A percentile compares a stretch with the other conserved stretches of the same genome.
phyloP scores from a whole-genome alignment of 2,797 vertebrate species.

The Cheirogaleus major region DNA sequence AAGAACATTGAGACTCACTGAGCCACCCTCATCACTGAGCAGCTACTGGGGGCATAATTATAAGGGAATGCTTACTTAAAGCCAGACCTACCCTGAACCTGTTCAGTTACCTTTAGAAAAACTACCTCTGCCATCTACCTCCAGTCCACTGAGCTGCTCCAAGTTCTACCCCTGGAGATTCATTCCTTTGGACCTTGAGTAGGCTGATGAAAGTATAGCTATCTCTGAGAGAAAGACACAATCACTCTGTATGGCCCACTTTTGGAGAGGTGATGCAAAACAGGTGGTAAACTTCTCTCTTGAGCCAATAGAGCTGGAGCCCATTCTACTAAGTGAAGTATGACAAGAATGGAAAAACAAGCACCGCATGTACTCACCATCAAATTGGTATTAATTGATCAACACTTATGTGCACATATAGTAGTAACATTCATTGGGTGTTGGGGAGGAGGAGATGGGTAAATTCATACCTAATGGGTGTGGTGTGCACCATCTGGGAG shows the following conservation, averaged over 20 bases:
- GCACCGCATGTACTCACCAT: too few relatives aligned
- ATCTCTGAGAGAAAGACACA: neutral
- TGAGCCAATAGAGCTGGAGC: too few relatives aligned
- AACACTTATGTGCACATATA: too few relatives aligned
- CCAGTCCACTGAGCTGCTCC: neutral
- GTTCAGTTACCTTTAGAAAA: constrained; percentile 1
- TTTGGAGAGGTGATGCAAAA: constrained; percentile 22
- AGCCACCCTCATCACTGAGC: neutral
- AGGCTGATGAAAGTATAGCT: constrained; percentile 30
- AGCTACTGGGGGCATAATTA: neutral
- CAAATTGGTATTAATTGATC: too few relatives aligned
- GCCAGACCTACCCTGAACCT: neutral
- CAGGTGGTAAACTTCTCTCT: neutral
- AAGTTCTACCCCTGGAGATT: neutral
- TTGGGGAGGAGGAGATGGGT: too few relatives aligned
- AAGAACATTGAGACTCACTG: neutral
- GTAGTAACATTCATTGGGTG: too few relatives aligned
- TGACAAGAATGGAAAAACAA: too few relatives aligned
- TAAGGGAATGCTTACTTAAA: neutral
- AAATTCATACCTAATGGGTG: too few relatives aligned
- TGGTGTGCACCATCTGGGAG: too few relatives aligned
- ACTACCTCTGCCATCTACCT: neutral
- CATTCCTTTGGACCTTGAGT: neutral
- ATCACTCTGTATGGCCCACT: neutral
- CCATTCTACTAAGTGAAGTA: too few relatives aligned